Percentiles rank a stretch among this genome's conserved stretches.
Evolutionary conservation across 2,888 invertebrate genomes (phyloP).

Genomic region (Tetropium fuscum): DNA sequence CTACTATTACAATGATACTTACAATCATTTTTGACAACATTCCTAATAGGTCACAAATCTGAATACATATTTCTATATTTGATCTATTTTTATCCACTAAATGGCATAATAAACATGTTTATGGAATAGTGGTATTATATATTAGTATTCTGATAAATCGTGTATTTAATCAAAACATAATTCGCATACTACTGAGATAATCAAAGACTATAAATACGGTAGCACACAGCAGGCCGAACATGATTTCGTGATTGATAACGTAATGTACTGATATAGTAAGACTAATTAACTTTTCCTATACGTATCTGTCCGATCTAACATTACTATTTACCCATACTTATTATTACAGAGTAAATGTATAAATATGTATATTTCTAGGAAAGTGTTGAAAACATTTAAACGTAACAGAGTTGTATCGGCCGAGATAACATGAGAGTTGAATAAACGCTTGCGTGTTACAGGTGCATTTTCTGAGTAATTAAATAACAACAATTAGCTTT

Average conservation of each 20-base stretch:
- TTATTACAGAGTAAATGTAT: conserved; percentile 1
- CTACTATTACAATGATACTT: too few species aligned
- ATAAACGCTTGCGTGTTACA: conserved; percentile 33
- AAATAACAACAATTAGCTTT: conserved; percentile 30
- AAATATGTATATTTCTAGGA: conserved; percentile 28
- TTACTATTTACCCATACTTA: background rate
- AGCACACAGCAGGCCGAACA: background rate
- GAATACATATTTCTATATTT: too few species aligned
- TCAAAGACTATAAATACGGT: conserved; percentile 2
- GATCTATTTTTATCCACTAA: too few species aligned
- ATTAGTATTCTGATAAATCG: too few species aligned
- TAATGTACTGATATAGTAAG: background rate
- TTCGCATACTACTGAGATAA: too few species aligned
- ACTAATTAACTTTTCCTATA: conserved; percentile 7
- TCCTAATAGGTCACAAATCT: too few species aligned
- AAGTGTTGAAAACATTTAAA: conserved; percentile 28
- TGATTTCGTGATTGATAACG: conserved; percentile 22
- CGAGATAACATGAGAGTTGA: conserved; percentile 17
- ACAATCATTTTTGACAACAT: too few species aligned
- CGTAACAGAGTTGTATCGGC: too few species aligned
- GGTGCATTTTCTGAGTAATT: conserved; percentile 33
- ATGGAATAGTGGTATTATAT: too few species aligned
- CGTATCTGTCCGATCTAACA: conserved; percentile 17
- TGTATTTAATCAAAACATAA: too few species aligned
- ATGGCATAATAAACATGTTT: too few species aligned